A percentile compares a stretch with the other conserved stretches of the same genome.
Evolutionary conservation across 2,797 vertebrate species (phyloP).

Genomic region (Hylomyscus alleni): DNA sequence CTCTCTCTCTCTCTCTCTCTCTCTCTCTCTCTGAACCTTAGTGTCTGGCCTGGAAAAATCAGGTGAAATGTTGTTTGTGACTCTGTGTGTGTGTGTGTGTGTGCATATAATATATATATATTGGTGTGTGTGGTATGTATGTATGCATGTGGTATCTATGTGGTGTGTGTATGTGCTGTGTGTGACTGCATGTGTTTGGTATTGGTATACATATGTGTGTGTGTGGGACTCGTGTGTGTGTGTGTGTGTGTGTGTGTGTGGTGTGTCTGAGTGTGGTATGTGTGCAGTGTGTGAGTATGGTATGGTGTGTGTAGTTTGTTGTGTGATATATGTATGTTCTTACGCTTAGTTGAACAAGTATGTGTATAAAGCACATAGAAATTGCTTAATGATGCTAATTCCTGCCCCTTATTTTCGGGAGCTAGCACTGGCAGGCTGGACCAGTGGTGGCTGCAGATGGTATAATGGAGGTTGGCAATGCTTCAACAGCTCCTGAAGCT

Average conservation of each 20-base stretch:
- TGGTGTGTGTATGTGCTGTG: neutral
- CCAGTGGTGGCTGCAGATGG: neutral
- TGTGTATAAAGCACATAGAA: conserved; percentile 21
- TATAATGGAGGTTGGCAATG: conserved; percentile 11
- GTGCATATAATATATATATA: neutral
- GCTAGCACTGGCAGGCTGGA: neutral
- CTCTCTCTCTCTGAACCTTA: conserved; percentile 6
- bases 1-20: conserved; percentile 4
- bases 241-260: neutral
- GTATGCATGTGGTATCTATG: neutral
- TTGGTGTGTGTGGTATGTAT: neutral
- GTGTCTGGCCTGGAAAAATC: conserved; percentile 32
- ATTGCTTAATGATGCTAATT: neutral
- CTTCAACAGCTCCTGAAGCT: conserved; percentile 63
- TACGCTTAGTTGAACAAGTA: neutral
- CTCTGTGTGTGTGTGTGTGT: neutral
- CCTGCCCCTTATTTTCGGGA: neutral
- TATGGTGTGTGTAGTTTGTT: neutral
- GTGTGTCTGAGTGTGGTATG: neutral
- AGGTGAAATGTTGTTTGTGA: neutral
- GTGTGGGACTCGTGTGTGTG: neutral
- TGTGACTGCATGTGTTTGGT: neutral
- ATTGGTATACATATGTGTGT: neutral
- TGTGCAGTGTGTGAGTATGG: neutral
- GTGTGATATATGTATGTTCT: neutral